These are phyloP conservation scores for Rhadinocentrus ornatus DNA, from an alignment of 2,797 vertebrate species.

Conservation along the genomic window DNA sequence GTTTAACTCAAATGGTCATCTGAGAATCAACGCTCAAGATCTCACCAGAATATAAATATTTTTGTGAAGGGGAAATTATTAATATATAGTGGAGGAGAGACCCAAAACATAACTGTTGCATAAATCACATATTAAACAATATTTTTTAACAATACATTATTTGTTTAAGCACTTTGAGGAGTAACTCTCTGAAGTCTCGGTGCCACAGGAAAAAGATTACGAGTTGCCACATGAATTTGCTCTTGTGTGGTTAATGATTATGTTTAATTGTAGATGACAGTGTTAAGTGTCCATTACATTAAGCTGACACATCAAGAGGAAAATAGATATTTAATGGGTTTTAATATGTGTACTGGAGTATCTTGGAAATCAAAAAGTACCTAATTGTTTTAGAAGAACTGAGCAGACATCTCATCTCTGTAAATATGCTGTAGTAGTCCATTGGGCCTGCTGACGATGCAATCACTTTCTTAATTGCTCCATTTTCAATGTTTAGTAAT, in stretches of 20 bases:
- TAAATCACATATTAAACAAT: not conserved
- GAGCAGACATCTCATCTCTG: constrained; percentile 52
- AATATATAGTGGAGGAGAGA: not conserved
- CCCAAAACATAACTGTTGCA: not conserved
- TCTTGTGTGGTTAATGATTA: constrained; percentile 35
- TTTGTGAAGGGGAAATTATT: not conserved
- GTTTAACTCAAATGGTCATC: not conserved
- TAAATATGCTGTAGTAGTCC: constrained; percentile 77
- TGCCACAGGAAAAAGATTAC: not conserved
- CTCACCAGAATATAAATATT: not conserved
- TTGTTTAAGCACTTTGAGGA: not conserved
- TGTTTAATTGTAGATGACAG: constrained; percentile 48
- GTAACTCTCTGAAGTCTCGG: not conserved
- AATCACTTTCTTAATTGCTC: constrained; percentile 78
- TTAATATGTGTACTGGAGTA: constrained; percentile 37
- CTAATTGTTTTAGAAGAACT: constrained; percentile 71
- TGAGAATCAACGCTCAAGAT: not conserved
- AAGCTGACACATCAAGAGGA: constrained; percentile 50
- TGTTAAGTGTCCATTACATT: constrained; percentile 58
- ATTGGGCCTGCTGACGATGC: constrained; percentile 76
- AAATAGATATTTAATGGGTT: constrained; percentile 71
- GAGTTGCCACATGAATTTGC: not conserved
- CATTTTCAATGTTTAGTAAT: constrained; percentile 82
- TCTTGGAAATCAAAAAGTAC: constrained; percentile 61
- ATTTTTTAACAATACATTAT: not conserved